These are phyloP conservation scores for Mylabris phalerata DNA, from an alignment of 1,140 invertebrate genomes.

Conservation along the genomic window DNA sequence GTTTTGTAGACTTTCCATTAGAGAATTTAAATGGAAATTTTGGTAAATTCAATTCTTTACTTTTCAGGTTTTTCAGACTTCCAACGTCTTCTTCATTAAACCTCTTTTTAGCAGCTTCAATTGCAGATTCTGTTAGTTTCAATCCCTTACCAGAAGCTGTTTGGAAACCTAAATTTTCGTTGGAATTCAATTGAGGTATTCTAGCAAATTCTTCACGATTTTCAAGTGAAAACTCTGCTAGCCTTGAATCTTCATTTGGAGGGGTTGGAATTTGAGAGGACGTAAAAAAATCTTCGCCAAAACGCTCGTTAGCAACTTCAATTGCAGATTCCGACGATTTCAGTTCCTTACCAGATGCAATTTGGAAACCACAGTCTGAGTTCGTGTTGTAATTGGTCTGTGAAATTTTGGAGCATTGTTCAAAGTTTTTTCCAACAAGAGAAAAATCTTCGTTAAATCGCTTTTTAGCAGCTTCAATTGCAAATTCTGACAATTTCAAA, in stretches of 20 bases:
- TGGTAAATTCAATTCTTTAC: not conserved
- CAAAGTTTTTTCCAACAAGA: too few relatives aligned
- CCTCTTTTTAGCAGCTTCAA: not conserved
- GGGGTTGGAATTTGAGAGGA: too few relatives aligned
- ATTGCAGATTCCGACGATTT: slow-evolving; percentile 16
- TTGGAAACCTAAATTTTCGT: not conserved
- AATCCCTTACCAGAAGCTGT: not conserved
- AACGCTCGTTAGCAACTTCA: slow-evolving; percentile 15
- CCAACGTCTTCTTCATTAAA: not conserved
- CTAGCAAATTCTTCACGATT: too few relatives aligned
- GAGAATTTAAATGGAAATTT: not conserved
- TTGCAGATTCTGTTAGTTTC: not conserved
- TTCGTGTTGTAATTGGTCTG: too few relatives aligned
- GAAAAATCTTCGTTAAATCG: not conserved
- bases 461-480: slow-evolving; percentile 19
- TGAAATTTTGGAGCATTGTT: too few relatives aligned
- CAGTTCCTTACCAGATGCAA: not conserved
- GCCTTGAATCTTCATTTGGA: too few relatives aligned
- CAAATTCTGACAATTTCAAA: slow-evolving; percentile 12
- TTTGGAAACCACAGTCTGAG: not conserved
- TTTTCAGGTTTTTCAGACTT: not conserved
- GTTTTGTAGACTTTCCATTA: not conserved
- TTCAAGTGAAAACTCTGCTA: too few relatives aligned
- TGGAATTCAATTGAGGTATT: too few relatives aligned
- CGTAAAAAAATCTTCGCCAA: not conserved